Evolutionary conservation across 2,113 vertebrate genomes (phyloP).

Genomic region (Chiloscyllium plagiosum): DNA sequence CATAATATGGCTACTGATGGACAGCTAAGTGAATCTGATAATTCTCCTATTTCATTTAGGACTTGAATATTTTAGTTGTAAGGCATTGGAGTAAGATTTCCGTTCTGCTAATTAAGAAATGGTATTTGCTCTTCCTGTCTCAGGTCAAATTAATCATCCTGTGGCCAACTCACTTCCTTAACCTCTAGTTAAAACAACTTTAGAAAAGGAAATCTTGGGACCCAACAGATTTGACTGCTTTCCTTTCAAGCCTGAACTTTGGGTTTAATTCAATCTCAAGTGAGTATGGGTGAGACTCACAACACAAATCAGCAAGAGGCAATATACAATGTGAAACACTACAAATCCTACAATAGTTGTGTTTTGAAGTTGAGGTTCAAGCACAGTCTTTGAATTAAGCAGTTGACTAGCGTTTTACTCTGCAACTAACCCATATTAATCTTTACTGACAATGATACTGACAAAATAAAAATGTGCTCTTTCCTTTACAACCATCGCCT

Average conservation of each 20-base stretch:
- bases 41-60: not conserved
- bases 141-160: not conserved
- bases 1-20: not conserved
- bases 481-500: not conserved
- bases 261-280: not conserved
- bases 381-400: not conserved
- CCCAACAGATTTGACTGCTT: not conserved
- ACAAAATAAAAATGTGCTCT: not conserved
- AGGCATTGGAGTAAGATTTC: not conserved
- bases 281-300: not conserved
- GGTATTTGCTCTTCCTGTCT: not conserved
- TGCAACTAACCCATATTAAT: not conserved
- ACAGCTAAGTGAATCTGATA: not conserved
- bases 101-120: not conserved
- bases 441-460: not conserved
- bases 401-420: not conserved
- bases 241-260: not conserved
- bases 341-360: not conserved
- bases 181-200: not conserved
- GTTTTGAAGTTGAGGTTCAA: not conserved
- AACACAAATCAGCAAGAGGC: not conserved
- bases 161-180: not conserved
- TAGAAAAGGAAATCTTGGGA: not conserved
- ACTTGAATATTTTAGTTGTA: not conserved
- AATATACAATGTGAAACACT: not conserved